Conservation (phyloP, 2,113 vertebrate genomes). For the Aramus guarauna region DNA sequence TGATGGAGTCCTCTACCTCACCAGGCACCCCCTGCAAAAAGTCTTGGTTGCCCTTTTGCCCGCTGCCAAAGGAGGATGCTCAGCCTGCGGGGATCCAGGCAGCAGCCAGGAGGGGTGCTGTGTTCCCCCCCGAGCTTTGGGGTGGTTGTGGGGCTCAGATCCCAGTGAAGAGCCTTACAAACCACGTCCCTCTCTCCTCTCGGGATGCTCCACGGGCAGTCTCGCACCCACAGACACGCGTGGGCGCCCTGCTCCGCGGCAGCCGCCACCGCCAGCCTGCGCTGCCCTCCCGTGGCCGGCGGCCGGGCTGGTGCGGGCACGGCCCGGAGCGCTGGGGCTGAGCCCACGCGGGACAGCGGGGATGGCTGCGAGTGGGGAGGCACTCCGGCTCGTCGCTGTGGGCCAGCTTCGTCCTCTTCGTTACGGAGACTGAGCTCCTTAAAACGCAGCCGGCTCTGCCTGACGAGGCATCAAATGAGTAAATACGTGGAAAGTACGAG, state of each 20-base stretch:
- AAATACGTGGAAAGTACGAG: rapidly evolving
- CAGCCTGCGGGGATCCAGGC: no score
- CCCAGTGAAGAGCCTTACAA: not conserved
- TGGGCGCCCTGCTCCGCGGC: rapidly evolving
- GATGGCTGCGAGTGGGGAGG: no score
- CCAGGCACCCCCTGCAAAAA: no score
- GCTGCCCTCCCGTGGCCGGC: not conserved
- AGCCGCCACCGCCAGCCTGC: not conserved
- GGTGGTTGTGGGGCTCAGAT: no score
- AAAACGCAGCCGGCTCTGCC: not conserved
- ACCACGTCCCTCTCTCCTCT: not conserved
- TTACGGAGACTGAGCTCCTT: not conserved
- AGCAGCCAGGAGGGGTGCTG: not conserved
- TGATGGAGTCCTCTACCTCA: not conserved
- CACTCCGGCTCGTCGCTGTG: rapidly evolving
- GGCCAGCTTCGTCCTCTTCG: rapidly evolving
- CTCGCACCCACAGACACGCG: rapidly evolving
- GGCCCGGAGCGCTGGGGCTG: no score
- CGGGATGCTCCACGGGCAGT: not conserved
- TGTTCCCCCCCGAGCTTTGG: no score
- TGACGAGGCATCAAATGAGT: not conserved
- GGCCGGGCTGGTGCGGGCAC: not conserved
- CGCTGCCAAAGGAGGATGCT: not conserved
- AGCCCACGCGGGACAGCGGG: not conserved
- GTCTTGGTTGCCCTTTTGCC: not conserved